Percentiles rank a stretch among this genome's conserved stretches.
These are phyloP conservation scores for Zootoca vivipara DNA, from an alignment of 2,113 vertebrate genomes.

Conservation along the genomic window DNA sequence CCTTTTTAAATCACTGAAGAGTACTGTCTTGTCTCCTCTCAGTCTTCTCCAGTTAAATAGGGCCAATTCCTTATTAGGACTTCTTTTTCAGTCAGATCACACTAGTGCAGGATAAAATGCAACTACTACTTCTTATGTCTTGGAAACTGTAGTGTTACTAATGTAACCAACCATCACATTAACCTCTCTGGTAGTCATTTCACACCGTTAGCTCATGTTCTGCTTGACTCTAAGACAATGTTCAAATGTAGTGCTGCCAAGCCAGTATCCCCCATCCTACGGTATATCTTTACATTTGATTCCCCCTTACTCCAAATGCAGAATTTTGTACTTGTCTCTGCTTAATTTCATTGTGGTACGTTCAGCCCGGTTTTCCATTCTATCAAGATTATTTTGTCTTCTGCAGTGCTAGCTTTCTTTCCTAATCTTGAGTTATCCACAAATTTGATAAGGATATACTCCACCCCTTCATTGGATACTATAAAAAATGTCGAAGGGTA, in stretches of 20 bases:
- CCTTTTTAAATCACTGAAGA: no score
- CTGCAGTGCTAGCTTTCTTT: not conserved
- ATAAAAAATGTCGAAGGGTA: no score
- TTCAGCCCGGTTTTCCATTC: not conserved
- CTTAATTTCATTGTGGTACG: no score
- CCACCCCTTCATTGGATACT: no score
- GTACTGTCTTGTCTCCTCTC: no score
- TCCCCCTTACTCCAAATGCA: no score
- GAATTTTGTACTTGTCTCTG: no score
- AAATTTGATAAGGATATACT: not conserved
- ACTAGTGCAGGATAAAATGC: not conserved
- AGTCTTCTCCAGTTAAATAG: no score
- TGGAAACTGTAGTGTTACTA: not conserved
- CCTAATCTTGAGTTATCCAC: not conserved
- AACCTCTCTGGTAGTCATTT: not conserved
- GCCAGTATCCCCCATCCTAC: not conserved
- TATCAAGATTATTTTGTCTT: not conserved
- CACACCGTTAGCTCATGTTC: not conserved
- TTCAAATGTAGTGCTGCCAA: not conserved
- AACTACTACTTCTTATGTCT: not conserved
- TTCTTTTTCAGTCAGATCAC: not conserved
- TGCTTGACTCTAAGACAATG: not conserved
- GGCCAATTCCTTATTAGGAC: no score
- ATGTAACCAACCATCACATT: not conserved
- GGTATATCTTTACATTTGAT: not conserved